Conservation (phyloP, 2,113 vertebrate genomes). For the Sciurus niger region DNA sequence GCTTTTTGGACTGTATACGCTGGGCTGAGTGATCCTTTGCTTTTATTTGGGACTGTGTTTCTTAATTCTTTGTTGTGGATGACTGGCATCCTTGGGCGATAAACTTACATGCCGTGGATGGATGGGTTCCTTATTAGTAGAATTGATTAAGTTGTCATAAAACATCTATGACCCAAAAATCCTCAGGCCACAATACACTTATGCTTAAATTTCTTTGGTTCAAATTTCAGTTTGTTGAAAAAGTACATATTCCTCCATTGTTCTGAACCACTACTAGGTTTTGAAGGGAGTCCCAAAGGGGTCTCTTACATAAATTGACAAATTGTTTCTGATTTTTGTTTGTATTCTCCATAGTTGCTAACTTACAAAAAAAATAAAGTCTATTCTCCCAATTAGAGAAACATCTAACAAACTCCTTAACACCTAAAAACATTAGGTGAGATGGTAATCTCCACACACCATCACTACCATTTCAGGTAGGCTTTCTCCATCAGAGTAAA, state of each 20-base stretch:
- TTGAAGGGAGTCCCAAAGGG: not conserved
- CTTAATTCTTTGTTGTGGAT: slow-evolving; percentile 59
- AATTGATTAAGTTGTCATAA: slow-evolving; percentile 44
- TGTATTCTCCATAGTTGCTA: not conserved
- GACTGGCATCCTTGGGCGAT: not conserved
- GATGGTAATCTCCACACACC: not conserved
- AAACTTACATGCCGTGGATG: not conserved
- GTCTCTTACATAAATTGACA: not conserved
- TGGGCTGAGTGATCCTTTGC: slow-evolving; percentile 18
- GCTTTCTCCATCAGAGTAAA: slow-evolving; percentile 35
- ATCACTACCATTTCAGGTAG: not conserved
- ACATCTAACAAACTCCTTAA: no score
- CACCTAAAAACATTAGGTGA: not conserved
- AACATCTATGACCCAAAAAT: slow-evolving; percentile 41
- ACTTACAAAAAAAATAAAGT: not conserved
- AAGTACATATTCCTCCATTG: not conserved
- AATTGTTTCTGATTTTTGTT: not conserved
- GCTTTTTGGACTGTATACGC: slow-evolving; percentile 3
- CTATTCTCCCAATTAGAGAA: not conserved
- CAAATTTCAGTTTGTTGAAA: not conserved
- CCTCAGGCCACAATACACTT: not conserved
- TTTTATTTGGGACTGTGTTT: slow-evolving; percentile 28
- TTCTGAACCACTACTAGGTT: not conserved
- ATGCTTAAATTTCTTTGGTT: slow-evolving; percentile 23
- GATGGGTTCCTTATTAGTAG: slow-evolving; percentile 39